Evolutionary conservation across 2,888 invertebrate species (phyloP).

Genomic region (Rhynchonema sp.): DNA sequence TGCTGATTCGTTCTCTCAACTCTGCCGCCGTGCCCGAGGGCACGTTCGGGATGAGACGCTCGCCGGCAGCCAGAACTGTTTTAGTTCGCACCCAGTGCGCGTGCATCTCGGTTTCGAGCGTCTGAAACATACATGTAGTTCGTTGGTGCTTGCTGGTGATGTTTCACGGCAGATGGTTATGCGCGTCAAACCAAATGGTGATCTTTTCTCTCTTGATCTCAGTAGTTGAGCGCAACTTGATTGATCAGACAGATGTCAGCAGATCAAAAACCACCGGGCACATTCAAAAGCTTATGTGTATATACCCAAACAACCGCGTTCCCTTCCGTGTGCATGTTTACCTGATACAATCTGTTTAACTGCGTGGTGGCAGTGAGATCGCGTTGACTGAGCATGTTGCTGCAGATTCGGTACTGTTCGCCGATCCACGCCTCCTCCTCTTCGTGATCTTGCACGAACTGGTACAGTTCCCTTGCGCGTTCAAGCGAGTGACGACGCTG

Average conservation of each 20-base stretch:
- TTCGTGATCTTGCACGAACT: conserved; percentile 86
- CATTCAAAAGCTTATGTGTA: too few species aligned
- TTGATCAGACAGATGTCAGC: too few species aligned
- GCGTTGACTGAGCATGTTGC: conserved; percentile 75
- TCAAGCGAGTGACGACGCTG: conserved; percentile 63
- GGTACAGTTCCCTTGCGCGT: conserved; percentile 76
- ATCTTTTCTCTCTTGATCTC: too few species aligned
- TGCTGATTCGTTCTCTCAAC: conserved; percentile 6
- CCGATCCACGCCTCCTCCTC: conserved; percentile 86
- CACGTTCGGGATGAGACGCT: conserved; percentile 13
- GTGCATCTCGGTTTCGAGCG: conserved; percentile 59
- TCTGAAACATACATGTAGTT: too few species aligned
- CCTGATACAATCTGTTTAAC: conserved; percentile 76
- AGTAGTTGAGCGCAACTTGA: too few species aligned
- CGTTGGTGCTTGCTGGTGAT: too few species aligned
- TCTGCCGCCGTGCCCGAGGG: conserved; percentile 10
- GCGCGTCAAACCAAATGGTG: too few species aligned
- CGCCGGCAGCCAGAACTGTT: conserved; percentile 25
- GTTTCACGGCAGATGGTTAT: too few species aligned
- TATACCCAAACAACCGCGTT: too few species aligned
- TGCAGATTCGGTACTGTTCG: conserved; percentile 76
- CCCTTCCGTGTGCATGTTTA: conserved; percentile 28
- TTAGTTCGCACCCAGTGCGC: conserved; percentile 32
- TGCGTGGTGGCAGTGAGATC: conserved; percentile 73
- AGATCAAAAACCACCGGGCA: too few species aligned